Conservation (phyloP, 2,888 invertebrate species). For the Agrochola circellaris region DNA sequence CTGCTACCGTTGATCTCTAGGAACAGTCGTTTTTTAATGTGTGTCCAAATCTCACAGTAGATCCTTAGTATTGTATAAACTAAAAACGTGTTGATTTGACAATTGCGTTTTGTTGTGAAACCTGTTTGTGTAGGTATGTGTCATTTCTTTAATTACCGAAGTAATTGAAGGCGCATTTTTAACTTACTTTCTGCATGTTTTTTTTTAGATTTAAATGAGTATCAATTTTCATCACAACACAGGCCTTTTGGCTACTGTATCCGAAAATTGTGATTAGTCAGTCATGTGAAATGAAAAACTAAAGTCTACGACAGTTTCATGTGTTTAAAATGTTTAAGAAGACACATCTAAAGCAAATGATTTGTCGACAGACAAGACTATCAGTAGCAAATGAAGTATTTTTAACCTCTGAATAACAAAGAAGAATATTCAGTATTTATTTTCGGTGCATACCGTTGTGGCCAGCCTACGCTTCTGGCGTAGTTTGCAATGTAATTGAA, state of each 20-base stretch:
- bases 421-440: slow-evolving; percentile 58
- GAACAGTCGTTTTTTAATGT: not conserved
- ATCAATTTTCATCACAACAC: slow-evolving; percentile 2
- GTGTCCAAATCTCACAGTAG: not conserved
- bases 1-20: not conserved
- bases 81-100: not conserved
- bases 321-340: slow-evolving; percentile 12
- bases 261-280: not conserved
- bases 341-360: slow-evolving; percentile 31
- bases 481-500: slow-evolving; percentile 53
- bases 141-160: not conserved
- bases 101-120: not conserved
- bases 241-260: not conserved
- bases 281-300: slow-evolving; percentile 9
- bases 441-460: slow-evolving; percentile 58
- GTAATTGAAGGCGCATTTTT: no score
- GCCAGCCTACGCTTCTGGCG: slow-evolving; percentile 67
- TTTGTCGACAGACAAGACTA: slow-evolving; percentile 33
- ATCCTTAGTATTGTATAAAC: not conserved
- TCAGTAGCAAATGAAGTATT: slow-evolving; percentile 47
- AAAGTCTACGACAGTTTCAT: slow-evolving; percentile 2
- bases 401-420: slow-evolving; percentile 63
- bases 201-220: not conserved
- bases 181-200: not conserved
- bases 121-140: no score